Evolutionary conservation across 1,140 invertebrate species (phyloP).

Genomic region (Tetraneura akinire): DNA sequence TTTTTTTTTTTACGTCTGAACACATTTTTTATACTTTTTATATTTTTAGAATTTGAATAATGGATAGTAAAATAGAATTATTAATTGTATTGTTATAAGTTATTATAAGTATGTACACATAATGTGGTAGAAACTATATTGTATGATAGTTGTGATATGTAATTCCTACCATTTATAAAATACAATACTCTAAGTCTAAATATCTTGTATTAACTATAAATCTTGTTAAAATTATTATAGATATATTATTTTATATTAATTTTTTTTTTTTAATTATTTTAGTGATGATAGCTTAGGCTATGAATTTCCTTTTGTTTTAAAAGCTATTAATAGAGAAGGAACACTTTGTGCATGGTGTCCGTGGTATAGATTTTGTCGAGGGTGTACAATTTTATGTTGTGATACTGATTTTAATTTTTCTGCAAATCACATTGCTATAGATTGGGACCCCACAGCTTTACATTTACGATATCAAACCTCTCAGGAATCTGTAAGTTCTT

Average conservation of each 20-base stretch:
- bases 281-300: conserved; percentile 88
- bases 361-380: conserved; percentile 83
- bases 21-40: no score
- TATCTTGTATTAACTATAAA: no score
- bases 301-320: conserved; percentile 83
- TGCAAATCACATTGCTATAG: conserved; percentile 69
- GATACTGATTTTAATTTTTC: conserved; percentile 62
- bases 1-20: no score
- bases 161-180: not conserved
- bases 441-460: conserved; percentile 88
- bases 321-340: conserved; percentile 69
- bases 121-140: no score
- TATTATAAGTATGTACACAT: no score
- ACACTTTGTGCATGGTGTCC: conserved; percentile 80
- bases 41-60: no score
- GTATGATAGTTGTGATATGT: no score
- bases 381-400: conserved; percentile 76
- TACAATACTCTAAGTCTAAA: no score
- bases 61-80: no score
- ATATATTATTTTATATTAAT: no score
- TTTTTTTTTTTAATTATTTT: conserved; percentile 53
- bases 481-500: conserved; percentile 69
- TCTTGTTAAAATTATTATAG: no score
- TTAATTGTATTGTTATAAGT: no score
- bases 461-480: conserved; percentile 84